Evolutionary conservation across 2,113 vertebrate species (phyloP).

Genomic region (Tenrec ecaudatus): DNA sequence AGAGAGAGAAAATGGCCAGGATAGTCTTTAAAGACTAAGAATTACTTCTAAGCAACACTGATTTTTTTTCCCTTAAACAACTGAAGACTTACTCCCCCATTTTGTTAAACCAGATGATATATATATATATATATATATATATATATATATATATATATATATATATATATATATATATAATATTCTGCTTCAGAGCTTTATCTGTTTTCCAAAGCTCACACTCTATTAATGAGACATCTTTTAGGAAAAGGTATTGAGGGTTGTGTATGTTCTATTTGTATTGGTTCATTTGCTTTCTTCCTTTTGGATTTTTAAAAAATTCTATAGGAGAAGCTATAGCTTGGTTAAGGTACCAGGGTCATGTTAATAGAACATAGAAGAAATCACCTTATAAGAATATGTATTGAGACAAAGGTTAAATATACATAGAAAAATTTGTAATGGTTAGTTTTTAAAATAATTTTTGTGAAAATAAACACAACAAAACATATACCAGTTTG

Average conservation of each 20-base stretch:
- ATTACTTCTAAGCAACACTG: slow-evolving; percentile 65
- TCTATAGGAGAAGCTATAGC: not conserved
- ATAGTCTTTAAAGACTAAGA: slow-evolving; percentile 57
- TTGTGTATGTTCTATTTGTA: not conserved
- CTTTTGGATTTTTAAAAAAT: not conserved
- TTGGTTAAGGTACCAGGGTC: not conserved
- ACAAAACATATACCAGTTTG: not conserved
- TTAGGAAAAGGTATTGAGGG: slow-evolving; percentile 1
- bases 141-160: too few relatives aligned
- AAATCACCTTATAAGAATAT: slow-evolving; percentile 6
- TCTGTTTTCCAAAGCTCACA: not conserved
- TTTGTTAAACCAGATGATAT: slow-evolving; percentile 30
- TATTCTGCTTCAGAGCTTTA: slow-evolving; percentile 5
- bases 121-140: not conserved
- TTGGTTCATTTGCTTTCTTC: not conserved
- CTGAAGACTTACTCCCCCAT: slow-evolving; percentile 9
- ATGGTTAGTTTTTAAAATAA: too few relatives aligned
- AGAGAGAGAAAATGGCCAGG: slow-evolving; percentile 64
- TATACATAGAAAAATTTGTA: slow-evolving; percentile 13
- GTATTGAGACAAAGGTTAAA: not conserved
- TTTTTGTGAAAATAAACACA: too few relatives aligned
- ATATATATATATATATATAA: too few relatives aligned
- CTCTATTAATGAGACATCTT: not conserved
- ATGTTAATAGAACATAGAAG: slow-evolving; percentile 18
- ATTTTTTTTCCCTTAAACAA: slow-evolving; percentile 7